Conservation (phyloP, 1,140 invertebrate species). For the Drosophila bocqueti region DNA sequence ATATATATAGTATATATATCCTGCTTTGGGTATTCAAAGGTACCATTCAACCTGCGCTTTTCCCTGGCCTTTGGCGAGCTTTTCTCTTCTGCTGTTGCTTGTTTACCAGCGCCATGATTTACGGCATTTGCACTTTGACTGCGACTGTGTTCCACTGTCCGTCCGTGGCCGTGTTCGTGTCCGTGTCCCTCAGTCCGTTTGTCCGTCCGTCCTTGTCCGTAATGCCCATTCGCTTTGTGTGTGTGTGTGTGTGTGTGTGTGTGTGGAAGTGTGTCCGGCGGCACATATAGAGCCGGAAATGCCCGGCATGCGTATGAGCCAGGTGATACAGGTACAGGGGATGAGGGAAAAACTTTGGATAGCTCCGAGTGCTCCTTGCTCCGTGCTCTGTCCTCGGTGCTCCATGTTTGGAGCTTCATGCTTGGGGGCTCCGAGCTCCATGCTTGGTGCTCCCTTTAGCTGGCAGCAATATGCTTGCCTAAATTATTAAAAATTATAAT, state of each 20-base stretch:
- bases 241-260: not conserved
- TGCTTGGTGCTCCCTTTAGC: constrained; percentile 15
- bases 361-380: constrained; percentile 4
- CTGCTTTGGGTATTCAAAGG: constrained; percentile 5
- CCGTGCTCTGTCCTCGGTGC: not conserved
- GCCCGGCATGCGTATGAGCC: constrained; percentile 57
- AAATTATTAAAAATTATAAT: constrained; percentile 82
- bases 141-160: constrained; percentile 32
- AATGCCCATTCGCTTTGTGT: constrained; percentile 1
- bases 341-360: constrained; percentile 23
- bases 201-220: constrained; percentile 20
- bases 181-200: constrained; percentile 16
- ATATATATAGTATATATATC: not conserved
- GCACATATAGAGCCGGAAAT: constrained; percentile 54
- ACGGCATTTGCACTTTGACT: constrained; percentile 74
- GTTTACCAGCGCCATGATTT: constrained; percentile 75
- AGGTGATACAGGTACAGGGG: constrained; percentile 29
- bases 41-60: constrained; percentile 13
- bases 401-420: not conserved
- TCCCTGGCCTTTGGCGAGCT: not conserved
- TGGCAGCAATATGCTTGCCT: constrained; percentile 61
- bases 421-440: constrained; percentile 1
- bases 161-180: constrained; percentile 21
- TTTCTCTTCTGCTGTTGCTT: constrained; percentile 47
- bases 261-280: constrained; percentile 10